A percentile compares a stretch with the other conserved stretches of the same genome.
phyloP scores from a whole-genome alignment of 2,797 vertebrate genomes.

The Caiman crocodilus region DNA sequence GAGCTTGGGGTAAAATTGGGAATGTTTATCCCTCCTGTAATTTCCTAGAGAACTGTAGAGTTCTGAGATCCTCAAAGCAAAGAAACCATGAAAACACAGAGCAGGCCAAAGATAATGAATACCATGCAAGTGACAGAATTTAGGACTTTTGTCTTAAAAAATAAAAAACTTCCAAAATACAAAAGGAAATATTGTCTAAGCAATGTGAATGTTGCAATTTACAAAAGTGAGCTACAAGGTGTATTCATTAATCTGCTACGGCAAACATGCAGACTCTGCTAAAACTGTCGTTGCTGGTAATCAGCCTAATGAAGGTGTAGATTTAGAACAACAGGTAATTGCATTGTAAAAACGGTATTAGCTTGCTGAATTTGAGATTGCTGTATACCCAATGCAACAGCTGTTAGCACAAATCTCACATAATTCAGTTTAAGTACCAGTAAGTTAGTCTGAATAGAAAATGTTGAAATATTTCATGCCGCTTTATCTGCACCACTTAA shows the following conservation, averaged over 20 bases:
- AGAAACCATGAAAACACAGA: neutral
- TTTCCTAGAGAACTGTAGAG: neutral
- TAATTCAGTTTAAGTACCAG: neutral
- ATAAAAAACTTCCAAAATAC: neutral
- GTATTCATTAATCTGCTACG: neutral
- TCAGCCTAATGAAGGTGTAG: neutral
- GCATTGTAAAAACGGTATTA: neutral
- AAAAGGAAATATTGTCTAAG: no score
- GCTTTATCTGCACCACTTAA: neutral
- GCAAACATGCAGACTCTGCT: neutral
- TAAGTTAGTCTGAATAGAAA: neutral
- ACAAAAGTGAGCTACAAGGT: neutral
- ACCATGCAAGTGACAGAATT: neutral
- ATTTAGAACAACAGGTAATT: neutral
- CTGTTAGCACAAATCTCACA: neutral
- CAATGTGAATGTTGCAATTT: neutral
- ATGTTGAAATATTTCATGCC: no score
- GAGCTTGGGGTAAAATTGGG: neutral
- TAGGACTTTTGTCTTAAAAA: neutral
- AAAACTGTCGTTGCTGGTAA: neutral
- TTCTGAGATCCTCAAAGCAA: neutral
- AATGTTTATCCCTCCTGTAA: rapidly evolving
- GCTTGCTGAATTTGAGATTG: rapidly evolving
- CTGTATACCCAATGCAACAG: neutral
- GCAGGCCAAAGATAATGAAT: neutral